Percentiles rank a stretch among this genome's conserved stretches.
These are phyloP conservation scores for Metaphire vulgaris DNA, from an alignment of 1,140 invertebrate species.

Conservation along the genomic window DNA sequence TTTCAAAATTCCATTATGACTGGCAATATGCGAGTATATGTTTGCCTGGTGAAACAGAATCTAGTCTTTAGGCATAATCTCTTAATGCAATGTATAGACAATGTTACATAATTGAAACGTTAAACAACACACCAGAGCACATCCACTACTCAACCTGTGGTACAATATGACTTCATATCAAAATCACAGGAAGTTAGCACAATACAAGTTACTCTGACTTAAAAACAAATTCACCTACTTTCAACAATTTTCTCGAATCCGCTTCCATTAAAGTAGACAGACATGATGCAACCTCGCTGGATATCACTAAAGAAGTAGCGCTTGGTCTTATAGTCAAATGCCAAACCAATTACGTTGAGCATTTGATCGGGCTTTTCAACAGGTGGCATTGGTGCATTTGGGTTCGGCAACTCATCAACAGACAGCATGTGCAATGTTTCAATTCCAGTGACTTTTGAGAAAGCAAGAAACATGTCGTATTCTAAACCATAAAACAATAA, in stretches of 20 bases:
- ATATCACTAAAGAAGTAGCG: constrained; percentile 81
- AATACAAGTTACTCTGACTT: too few species aligned
- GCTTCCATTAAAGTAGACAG: constrained; percentile 73
- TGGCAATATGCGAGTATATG: too few species aligned
- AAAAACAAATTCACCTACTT: too few species aligned
- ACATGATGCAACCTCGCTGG: constrained; percentile 71
- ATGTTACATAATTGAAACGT: too few species aligned
- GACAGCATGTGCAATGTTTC: constrained; percentile 75
- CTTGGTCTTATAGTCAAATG: constrained; percentile 66
- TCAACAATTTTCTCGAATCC: constrained; percentile 64
- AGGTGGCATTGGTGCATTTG: constrained; percentile 68
- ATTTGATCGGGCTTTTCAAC: constrained; percentile 65
- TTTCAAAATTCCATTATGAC: too few species aligned
- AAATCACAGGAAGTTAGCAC: too few species aligned
- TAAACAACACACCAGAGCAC: too few species aligned
- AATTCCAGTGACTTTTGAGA: constrained; percentile 84
- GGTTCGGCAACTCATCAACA: constrained; percentile 61
- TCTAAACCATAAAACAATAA: not conserved
- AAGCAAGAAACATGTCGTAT: constrained; percentile 76
- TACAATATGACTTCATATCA: too few species aligned
- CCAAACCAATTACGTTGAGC: constrained; percentile 75
- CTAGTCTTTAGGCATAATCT: too few species aligned
- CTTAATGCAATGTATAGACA: too few species aligned
- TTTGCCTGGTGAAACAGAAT: too few species aligned
- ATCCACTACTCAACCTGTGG: too few species aligned